A percentile compares a stretch with the other conserved stretches of the same genome.
Conservation (phyloP, 2,888 invertebrate species). For the Cheilosia grossa region DNA sequence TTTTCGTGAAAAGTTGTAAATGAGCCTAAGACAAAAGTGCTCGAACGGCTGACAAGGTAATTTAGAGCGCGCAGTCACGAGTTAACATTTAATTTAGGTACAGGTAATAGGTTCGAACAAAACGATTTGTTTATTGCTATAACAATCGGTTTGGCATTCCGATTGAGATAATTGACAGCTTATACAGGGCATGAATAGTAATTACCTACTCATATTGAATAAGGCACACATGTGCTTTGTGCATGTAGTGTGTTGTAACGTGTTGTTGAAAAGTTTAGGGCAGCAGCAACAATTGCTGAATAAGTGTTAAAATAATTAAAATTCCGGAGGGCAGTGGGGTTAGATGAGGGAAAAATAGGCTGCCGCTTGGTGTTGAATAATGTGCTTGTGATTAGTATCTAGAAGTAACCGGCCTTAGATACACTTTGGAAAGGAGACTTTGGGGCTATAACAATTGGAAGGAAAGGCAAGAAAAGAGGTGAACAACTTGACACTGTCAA, state of each 20-base stretch:
- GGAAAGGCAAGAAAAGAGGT: no score
- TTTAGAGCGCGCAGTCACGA: constrained; percentile 42
- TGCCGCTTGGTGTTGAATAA: no score
- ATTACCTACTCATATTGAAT: constrained; percentile 36
- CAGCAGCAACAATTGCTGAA: background rate
- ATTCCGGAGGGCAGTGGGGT: no score
- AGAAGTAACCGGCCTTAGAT: no score
- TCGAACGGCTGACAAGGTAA: constrained; percentile 1
- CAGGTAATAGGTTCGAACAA: background rate
- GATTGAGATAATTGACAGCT: constrained; percentile 48
- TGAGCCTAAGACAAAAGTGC: background rate
- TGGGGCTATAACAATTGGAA: no score
- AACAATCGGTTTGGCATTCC: constrained; percentile 51
- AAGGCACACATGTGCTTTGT: constrained; percentile 12
- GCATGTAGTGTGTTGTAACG: constrained; percentile 33
- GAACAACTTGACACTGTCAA: no score
- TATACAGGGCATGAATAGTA: constrained; percentile 55
- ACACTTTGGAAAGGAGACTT: no score
- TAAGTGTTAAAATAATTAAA: no score
- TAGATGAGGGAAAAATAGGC: no score
- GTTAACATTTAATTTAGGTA: constrained; percentile 46
- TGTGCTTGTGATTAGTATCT: no score
- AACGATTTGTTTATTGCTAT: constrained; percentile 27
- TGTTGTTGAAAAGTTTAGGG: background rate
- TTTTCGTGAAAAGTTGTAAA: constrained; percentile 20